phyloP scores from a whole-genome alignment of 2,797 vertebrate species.

The Lagocephalus sceleratus region DNA sequence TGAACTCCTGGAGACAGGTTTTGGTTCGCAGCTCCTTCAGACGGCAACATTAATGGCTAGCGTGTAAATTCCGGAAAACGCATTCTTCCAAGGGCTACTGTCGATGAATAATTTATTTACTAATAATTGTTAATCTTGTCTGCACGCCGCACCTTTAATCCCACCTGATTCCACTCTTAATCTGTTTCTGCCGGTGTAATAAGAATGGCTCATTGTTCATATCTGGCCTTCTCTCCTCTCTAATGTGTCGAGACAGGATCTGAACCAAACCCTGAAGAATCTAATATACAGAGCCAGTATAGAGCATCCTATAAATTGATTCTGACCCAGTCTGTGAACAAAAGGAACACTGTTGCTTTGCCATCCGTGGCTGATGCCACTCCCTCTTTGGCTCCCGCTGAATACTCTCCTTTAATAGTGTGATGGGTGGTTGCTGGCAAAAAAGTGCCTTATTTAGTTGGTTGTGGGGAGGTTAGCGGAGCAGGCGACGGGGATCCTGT shows the following conservation, averaged over 20 bases:
- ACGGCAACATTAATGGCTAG: too few species aligned
- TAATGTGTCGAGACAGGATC: constrained; percentile 42
- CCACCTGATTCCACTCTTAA: constrained; percentile 11
- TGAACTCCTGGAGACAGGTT: too few species aligned
- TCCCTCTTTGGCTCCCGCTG: constrained; percentile 89
- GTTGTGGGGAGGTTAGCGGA: constrained; percentile 80
- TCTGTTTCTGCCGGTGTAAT: constrained; percentile 17
- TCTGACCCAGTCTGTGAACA: constrained; percentile 83
- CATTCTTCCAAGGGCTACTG: too few species aligned
- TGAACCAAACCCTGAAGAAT: constrained; percentile 52
- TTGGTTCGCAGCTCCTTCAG: too few species aligned
- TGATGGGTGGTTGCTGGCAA: constrained; percentile 81
- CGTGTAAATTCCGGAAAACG: too few species aligned
- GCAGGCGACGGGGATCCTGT: constrained; percentile 79
- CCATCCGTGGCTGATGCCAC: constrained; percentile 84
- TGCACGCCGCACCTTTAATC: constrained; percentile 54
- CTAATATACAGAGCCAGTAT: constrained; percentile 48
- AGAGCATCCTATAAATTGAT: constrained; percentile 73
- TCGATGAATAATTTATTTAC: constrained; percentile 36
- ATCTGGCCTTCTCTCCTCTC: constrained; percentile 16
- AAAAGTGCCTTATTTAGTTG: constrained; percentile 85
- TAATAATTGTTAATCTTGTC: constrained; percentile 10
- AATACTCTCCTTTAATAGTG: constrained; percentile 91
- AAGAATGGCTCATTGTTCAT: constrained; percentile 45
- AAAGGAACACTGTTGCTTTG: constrained; percentile 90